Evolutionary conservation across 2,113 vertebrate genomes (phyloP), one percentile per base, ranked within the genome.

Genomic region (Sylvia atricapilla): DNA sequence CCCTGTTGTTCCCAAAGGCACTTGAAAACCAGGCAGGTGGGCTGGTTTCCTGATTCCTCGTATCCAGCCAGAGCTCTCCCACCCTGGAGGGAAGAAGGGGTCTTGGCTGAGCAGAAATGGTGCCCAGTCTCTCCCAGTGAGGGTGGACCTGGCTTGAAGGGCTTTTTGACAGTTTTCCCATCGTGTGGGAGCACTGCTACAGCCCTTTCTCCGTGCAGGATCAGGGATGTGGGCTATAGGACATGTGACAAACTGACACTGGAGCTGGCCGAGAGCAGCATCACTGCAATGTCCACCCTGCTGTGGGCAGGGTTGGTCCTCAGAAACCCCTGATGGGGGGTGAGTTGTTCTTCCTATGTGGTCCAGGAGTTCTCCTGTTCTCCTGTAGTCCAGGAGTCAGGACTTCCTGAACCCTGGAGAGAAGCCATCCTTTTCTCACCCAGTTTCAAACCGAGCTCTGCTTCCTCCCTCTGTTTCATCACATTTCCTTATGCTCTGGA

Each of bases 41-140:
- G 43, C 67, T 83, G 2, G 2, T 66, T 81, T 78, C 30, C 43
- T 33, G 31, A 53, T 47, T 94, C 13, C 13, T 43, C 12, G 10
- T 60, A 18, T 78, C 43, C 72, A 85, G 31, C 22, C 75, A 59
- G 50, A 75, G n/a, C 31, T 89, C 49, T 84, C 50, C 30, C 23
- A 64, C 17, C 33, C 41, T 76, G 15, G 20, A 73, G 24, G 14
- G 3, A 60, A 56, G 13, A 31, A 60, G 15, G 25, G 35, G 7
- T 56, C 76, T 55, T 83, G 64, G 27, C 63, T 87, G 67, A 89
- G 28, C 41, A 87, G 53, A 83, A 91, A 23, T 55, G 6, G 33
- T 80, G 68, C 24, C n/a, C 2, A 0, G 0, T 46, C n/a, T 77
- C 66, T 84, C 46, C n/a, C 0, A 2, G 21, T 39, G 53, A 75